Percentiles rank a stretch among this genome's conserved stretches.
These are phyloP conservation scores for Sinocyclocheilus anophthalmus DNA, from an alignment of 2,113 vertebrate genomes.

Conservation along the genomic window DNA sequence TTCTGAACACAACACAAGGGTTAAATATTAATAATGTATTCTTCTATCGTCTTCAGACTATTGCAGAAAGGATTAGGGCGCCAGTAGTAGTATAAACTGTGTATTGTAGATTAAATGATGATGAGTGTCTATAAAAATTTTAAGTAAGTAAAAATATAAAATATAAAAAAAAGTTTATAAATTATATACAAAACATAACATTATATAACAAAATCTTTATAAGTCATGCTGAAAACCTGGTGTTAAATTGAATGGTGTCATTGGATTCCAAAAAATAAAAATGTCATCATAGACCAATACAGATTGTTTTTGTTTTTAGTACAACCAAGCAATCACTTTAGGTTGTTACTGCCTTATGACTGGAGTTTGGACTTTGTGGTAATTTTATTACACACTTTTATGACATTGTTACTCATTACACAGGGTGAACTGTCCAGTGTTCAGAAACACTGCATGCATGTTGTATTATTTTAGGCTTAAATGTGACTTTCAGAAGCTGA, in stretches of 20 bases:
- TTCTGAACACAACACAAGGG: too few relatives aligned
- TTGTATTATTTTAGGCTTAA: not conserved
- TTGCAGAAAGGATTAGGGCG: not conserved
- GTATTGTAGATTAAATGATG: too few relatives aligned
- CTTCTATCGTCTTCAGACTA: constrained; percentile 35
- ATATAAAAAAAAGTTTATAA: too few relatives aligned
- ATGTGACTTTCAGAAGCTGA: not conserved
- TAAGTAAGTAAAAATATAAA: not conserved
- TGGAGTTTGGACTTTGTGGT: too few relatives aligned
- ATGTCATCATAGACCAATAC: too few relatives aligned
- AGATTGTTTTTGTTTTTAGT: too few relatives aligned
- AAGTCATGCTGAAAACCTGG: not conserved
- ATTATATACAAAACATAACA: too few relatives aligned
- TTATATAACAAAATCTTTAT: too few relatives aligned
- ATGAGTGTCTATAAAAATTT: not conserved
- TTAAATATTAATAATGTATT: constrained; percentile 66
- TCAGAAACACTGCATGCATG: not conserved
- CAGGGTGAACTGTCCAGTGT: not conserved
- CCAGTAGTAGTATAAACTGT: not conserved
- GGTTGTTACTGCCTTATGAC: not conserved
- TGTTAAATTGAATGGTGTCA: not conserved
- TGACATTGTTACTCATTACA: constrained; percentile 11
- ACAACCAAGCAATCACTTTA: too few relatives aligned
- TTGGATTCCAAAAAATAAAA: not conserved
- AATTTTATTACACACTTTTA: constrained; percentile 41